Evolutionary conservation across 2,888 invertebrate species (phyloP).

Genomic region (Vesta saturnalis): DNA sequence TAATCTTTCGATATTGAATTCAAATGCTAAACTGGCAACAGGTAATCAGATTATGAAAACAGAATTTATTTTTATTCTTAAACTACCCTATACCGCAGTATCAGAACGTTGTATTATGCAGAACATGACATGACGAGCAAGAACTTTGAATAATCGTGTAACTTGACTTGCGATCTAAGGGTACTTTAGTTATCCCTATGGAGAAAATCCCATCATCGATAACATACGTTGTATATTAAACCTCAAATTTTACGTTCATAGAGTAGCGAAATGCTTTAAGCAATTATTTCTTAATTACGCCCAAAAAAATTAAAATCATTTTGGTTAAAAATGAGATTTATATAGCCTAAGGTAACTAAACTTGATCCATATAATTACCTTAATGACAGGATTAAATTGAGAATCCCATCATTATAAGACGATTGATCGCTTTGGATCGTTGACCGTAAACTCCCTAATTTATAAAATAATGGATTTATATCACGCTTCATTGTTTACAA

Average conservation of each 20-base stretch:
- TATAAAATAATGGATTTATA: constrained; percentile 13
- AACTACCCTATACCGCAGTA: constrained; percentile 15
- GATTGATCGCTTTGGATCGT: constrained; percentile 12
- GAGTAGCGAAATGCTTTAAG: neutral
- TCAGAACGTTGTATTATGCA: constrained; percentile 26
- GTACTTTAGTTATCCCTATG: constrained; percentile 26
- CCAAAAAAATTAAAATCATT: constrained; percentile 3
- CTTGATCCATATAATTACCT: constrained; percentile 20
- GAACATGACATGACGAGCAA: constrained; percentile 33
- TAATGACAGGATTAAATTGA: constrained; percentile 18
- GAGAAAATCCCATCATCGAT: constrained; percentile 22
- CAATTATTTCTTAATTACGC: neutral
- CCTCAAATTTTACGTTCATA: neutral
- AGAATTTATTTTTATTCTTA: constrained; percentile 22
- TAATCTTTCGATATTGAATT: constrained; percentile 12
- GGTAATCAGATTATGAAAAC: constrained; percentile 30
- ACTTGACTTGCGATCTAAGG: constrained; percentile 25
- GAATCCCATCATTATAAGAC: constrained; percentile 13
- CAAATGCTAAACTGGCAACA: constrained; percentile 21
- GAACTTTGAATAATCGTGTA: constrained; percentile 33
- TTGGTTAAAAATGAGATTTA: constrained; percentile 9
- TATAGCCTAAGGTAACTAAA: constrained; percentile 1
- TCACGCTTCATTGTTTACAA: constrained; percentile 13
- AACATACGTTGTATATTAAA: constrained; percentile 15
- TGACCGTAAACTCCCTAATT: constrained; percentile 12